Percentiles rank a stretch among this genome's conserved stretches.
Conservation (phyloP, 2,797 vertebrate genomes). For the Mus minutoides region DNA sequence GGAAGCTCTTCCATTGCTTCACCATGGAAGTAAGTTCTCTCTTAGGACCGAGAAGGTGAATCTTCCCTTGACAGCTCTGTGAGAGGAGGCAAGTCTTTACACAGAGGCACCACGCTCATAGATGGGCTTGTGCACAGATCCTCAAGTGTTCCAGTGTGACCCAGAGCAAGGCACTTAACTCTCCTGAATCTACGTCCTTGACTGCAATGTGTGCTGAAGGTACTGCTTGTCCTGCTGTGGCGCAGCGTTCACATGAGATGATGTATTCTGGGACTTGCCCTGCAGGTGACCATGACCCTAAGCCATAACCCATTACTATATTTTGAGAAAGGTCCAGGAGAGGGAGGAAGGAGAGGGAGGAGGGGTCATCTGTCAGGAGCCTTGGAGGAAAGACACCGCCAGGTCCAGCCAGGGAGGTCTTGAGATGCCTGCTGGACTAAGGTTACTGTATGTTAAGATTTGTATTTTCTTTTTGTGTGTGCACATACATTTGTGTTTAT, state of each 20-base stretch:
- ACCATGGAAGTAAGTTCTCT: not conserved
- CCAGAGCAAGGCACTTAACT: not conserved
- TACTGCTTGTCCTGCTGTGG: not conserved
- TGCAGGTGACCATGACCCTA: fast-evolving
- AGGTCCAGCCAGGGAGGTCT: no score
- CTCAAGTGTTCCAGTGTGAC: not conserved
- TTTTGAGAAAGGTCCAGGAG: not conserved
- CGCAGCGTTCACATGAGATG: not conserved
- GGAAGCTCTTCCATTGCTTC: not conserved
- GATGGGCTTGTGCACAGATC: not conserved
- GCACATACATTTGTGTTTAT: no score
- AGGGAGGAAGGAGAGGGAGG: no score
- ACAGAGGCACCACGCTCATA: not conserved
- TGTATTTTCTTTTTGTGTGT: no score
- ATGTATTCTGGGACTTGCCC: not conserved
- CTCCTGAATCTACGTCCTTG: not conserved
- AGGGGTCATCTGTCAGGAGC: no score
- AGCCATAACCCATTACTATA: not conserved
- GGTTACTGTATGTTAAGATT: not conserved
- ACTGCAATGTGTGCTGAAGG: not conserved
- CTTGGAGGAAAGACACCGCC: no score
- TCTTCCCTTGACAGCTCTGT: not conserved
- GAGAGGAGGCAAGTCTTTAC: not conserved
- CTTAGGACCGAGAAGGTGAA: not conserved
- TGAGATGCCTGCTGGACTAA: no score